A percentile compares a stretch with the other conserved stretches of the same genome.
phyloP scores from a whole-genome alignment of 2,113 vertebrate species.

The Sisor rabdophorus region DNA sequence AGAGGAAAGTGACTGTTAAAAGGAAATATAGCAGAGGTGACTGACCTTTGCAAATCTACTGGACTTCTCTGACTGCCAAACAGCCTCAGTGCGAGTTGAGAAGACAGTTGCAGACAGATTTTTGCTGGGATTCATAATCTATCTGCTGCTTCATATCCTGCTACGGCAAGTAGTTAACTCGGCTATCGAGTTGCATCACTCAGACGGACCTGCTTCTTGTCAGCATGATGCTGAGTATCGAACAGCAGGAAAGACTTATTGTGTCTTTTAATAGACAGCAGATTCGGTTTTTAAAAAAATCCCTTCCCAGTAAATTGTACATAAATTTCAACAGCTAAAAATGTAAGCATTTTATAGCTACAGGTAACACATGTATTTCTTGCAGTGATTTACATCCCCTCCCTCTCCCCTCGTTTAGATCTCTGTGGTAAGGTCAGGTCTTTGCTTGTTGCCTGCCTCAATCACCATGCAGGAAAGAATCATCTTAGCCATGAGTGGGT shows the following conservation, averaged over 20 bases:
- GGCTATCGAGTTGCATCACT: background rate
- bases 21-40: constrained; percentile 14
- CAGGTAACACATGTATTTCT: background rate
- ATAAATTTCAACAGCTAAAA: background rate
- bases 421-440: constrained; percentile 13
- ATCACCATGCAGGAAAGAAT: constrained; percentile 11
- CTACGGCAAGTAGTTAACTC: background rate
- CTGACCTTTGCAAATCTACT: constrained; percentile 32
- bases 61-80: constrained; percentile 18
- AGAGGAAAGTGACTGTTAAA: constrained; percentile 21
- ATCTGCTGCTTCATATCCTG: background rate
- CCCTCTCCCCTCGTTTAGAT: background rate
- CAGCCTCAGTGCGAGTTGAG: constrained; percentile 54
- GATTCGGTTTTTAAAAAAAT: background rate
- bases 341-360: constrained; percentile 3
- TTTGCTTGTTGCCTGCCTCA: constrained; percentile 9
- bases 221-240: background rate
- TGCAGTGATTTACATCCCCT: background rate
- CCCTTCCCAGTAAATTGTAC: background rate
- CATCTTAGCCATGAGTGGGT: constrained; percentile 8
- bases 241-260: background rate
- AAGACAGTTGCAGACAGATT: constrained; percentile 38
- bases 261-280: background rate
- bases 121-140: background rate
- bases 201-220: background rate